A percentile compares a stretch with the other conserved stretches of the same genome.
Conservation (phyloP, 2,888 invertebrate genomes). For the Diadromus collaris region DNA sequence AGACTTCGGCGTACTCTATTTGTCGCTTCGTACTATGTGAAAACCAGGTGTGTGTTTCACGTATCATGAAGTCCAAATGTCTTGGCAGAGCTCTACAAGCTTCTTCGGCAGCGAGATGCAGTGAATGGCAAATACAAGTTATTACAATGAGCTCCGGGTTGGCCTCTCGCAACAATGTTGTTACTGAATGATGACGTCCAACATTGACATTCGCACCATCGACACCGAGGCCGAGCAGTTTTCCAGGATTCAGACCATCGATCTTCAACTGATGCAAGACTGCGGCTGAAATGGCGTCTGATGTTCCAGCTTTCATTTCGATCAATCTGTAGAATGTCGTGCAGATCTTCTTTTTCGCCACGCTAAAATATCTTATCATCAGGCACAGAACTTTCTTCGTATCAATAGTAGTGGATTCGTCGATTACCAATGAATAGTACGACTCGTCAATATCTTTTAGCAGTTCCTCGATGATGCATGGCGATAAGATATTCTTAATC, state of each 20-base stretch:
- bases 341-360: conserved; percentile 36
- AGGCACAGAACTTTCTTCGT: conserved; percentile 58
- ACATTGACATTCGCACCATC: conserved; percentile 67
- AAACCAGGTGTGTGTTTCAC: conserved; percentile 68
- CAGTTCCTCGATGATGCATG: conserved; percentile 67
- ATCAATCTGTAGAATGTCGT: conserved; percentile 62
- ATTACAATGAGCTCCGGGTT: conserved; percentile 52
- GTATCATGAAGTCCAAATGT: conserved; percentile 63
- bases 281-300: conserved; percentile 47
- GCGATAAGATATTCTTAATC: conserved; percentile 70
- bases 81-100: conserved; percentile 55
- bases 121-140: conserved; percentile 54
- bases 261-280: conserved; percentile 55
- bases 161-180: conserved; percentile 60
- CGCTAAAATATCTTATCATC: conserved; percentile 59
- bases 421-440: conserved; percentile 68
- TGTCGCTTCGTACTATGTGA: conserved; percentile 66
- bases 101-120: conserved; percentile 60
- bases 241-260: conserved; percentile 58
- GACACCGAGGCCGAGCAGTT: conserved; percentile 63
- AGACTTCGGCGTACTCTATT: conserved; percentile 58
- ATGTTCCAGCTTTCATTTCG: conserved; percentile 57
- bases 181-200: conserved; percentile 63
- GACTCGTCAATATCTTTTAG: conserved; percentile 68
- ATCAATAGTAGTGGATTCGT: conserved; percentile 68